These are phyloP conservation scores for Pangasianodon gigas DNA, from an alignment of 2,113 vertebrate genomes.

Conservation along the genomic window DNA sequence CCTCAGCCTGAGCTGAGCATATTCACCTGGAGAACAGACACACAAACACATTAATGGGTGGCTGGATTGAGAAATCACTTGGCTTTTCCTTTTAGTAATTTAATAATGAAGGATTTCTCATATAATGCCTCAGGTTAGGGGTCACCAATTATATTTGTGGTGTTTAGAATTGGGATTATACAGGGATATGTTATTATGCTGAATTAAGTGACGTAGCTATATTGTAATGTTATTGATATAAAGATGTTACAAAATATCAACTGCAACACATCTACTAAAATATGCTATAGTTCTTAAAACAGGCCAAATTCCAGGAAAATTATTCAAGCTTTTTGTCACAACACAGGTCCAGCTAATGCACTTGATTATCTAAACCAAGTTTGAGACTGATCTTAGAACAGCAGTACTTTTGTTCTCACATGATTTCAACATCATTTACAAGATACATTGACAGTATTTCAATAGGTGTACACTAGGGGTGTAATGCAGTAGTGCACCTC, in stretches of 20 bases:
- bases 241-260: not conserved
- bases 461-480: not conserved
- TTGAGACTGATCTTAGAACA: not conserved
- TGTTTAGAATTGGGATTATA: not conserved
- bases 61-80: not conserved
- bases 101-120: not conserved
- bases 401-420: not conserved
- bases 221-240: not conserved
- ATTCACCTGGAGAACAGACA: slow-evolving; percentile 78
- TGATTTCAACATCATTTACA: not conserved
- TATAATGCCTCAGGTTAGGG: not conserved
- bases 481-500: not conserved
- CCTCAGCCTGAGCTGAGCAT: slow-evolving; percentile 86
- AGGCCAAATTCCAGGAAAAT: too few relatives aligned
- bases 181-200: not conserved
- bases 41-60: not conserved
- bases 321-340: too few relatives aligned
- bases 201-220: not conserved
- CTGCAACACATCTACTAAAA: too few relatives aligned
- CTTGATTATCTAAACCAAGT: not conserved
- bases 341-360: too few relatives aligned
- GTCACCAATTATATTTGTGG: not conserved
- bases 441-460: not conserved
- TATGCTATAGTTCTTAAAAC: too few relatives aligned
- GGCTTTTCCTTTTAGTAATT: not conserved